Base-by-base conservation (phyloP, 92 coral and sea anemone genomes). In the Plumapathes pennacea region DNA sequence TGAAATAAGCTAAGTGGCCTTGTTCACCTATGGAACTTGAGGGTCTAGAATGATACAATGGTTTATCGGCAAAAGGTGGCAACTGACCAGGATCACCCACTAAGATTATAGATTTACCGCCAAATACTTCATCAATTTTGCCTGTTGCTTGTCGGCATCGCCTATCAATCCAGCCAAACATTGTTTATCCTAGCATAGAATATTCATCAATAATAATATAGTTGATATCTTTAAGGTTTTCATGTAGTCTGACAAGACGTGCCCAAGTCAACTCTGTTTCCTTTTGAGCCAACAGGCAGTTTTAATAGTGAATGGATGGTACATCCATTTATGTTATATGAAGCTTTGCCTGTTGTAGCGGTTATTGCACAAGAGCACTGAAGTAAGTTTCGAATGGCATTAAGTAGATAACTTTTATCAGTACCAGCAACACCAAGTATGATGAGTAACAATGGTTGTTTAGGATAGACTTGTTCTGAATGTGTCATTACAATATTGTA, bases 401-500 rank as follows among this genome's bases (percentile, higher is more conserved):
- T 46, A 22, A 51, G 27, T 22, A 51, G 57, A 38, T 51, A 51
- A 28, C 38, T 51, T 34, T 49, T 49, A 34, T 34, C 55, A 49
- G 57, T 50, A 21, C 33, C 57, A 4, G 33, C 33, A 23, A 17
- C 33, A 50, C 77, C 77, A 33, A 2, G 25, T 10, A 76, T 33
- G 22, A 76, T 76, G 14, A 57, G 67, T 25, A 66, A 43, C 45
- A 76, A 61, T 25, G 83, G 69, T 34, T 70, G 60, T 38, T 67
- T 76, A 10, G 76, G 67, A 50, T 22, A 46, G 25, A 69, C 38
- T 39, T 67, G 62, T 38, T 76, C 69, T 3, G 76, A 67, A 49
- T 76, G 83, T 42, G 54, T 45, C 8, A 48, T 61, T 8, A 76
- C 42, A 18, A 67, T 76, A 26, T 76, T 37, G 47, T 76, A 76